These are phyloP conservation scores for Acrobeloides nanus DNA, from an alignment of 2,888 invertebrate species.

Conservation along the genomic window DNA sequence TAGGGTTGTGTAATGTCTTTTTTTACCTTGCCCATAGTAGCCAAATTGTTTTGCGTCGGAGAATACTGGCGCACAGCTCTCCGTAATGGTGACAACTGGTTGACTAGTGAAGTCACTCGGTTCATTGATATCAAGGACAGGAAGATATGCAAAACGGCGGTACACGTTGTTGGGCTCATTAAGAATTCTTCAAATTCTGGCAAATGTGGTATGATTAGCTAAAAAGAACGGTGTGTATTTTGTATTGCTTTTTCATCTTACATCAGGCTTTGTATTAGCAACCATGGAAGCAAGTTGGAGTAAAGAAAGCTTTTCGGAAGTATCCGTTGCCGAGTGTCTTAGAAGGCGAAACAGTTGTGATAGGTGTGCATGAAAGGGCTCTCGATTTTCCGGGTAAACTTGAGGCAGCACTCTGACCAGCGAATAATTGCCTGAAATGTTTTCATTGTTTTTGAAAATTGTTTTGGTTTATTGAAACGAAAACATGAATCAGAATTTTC, in stretches of 20 bases:
- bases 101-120: conserved; percentile 16
- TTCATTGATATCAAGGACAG: conserved; percentile 57
- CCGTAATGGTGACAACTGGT: conserved; percentile 26
- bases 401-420: conserved; percentile 79
- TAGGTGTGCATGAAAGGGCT: conserved; percentile 76
- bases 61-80: conserved; percentile 16
- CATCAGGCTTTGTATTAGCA: conserved; percentile 71
- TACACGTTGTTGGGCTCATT: conserved; percentile 61
- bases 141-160: conserved; percentile 68
- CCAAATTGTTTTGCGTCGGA: conserved; percentile 20
- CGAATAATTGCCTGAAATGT: conserved; percentile 71
- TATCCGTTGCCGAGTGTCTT: conserved; percentile 64
- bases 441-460: neutral
- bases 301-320: conserved; percentile 75
- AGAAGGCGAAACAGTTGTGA: conserved; percentile 66
- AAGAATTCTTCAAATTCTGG: conserved; percentile 74
- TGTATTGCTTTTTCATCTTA: conserved; percentile 54
- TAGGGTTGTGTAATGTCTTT: no score
- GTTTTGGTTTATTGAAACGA: no score
- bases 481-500: no score
- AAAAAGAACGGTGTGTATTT: conserved; percentile 35
- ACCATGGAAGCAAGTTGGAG: conserved; percentile 75
- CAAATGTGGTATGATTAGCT: conserved; percentile 73
- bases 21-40: conserved; percentile 53
- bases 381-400: conserved; percentile 78